phyloP scores from a whole-genome alignment of 2,797 vertebrate species.

The Nyctibius grandis region DNA sequence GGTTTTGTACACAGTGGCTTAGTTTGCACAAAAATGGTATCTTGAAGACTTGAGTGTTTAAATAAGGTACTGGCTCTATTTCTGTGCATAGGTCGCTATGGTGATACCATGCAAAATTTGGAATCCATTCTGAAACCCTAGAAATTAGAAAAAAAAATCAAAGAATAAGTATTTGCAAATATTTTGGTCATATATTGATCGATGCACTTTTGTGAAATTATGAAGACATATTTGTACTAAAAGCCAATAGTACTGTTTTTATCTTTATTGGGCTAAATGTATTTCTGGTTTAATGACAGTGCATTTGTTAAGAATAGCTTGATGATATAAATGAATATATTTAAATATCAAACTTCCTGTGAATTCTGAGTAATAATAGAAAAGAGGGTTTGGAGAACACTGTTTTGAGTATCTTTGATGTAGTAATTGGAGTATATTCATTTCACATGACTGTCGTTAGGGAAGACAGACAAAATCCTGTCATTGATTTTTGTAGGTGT shows the following conservation, averaged over 20 bases:
- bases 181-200: neutral
- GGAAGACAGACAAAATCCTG: neutral
- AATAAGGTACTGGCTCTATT: neutral
- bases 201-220: neutral
- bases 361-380: neutral
- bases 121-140: neutral
- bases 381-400: neutral
- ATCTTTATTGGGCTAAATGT: neutral
- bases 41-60: neutral
- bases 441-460: neutral
- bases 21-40: neutral
- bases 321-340: neutral
- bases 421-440: neutral
- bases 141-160: neutral
- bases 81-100: neutral
- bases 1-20: neutral
- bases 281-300: neutral
- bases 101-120: neutral
- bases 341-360: neutral
- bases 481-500: neutral
- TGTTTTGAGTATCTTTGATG: constrained; percentile 16
- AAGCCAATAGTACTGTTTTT: neutral
- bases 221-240: neutral
- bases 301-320: neutral
- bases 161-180: neutral